These are phyloP conservation scores for Lasius fuliginosus DNA, from an alignment of 2,888 invertebrate genomes.

Conservation along the genomic window DNA sequence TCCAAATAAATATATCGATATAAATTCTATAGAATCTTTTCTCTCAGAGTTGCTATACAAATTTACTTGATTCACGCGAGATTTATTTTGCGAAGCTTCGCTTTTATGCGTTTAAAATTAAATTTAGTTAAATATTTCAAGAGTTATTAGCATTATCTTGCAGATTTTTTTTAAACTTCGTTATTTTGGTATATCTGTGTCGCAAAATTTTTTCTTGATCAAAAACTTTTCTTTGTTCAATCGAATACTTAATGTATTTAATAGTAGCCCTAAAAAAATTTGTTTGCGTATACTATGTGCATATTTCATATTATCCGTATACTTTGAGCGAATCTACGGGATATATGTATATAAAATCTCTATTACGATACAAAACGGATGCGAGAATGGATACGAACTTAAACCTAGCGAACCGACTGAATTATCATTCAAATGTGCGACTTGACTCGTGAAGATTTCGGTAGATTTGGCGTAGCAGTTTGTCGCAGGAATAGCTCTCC, in stretches of 20 bases:
- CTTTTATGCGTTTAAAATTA: not conserved
- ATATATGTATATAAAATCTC: not conserved
- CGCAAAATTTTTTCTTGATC: not conserved
- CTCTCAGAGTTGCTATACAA: not conserved
- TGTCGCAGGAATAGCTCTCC: slow-evolving; percentile 12
- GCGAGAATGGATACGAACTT: not conserved
- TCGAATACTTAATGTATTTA: not conserved
- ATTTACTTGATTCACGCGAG: not conserved
- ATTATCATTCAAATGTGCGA: slow-evolving; percentile 14
- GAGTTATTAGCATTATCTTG: not conserved
- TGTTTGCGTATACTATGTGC: not conserved
- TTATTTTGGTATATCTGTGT: not conserved
- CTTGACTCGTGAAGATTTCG: slow-evolving; percentile 37
- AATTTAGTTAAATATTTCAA: not conserved
- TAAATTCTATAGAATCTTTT: not conserved
- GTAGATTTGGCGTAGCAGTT: slow-evolving; percentile 18
- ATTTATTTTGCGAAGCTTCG: not conserved
- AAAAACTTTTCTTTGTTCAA: not conserved
- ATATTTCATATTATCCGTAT: not conserved
- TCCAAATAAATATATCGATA: not conserved
- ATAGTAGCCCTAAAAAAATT: not conserved
- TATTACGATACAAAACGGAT: not conserved
- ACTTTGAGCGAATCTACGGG: not conserved
- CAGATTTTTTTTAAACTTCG: not conserved
- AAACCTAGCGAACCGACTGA: not conserved